Conservation (phyloP, 2,113 vertebrate genomes). For the Oxyruncus cristatus region DNA sequence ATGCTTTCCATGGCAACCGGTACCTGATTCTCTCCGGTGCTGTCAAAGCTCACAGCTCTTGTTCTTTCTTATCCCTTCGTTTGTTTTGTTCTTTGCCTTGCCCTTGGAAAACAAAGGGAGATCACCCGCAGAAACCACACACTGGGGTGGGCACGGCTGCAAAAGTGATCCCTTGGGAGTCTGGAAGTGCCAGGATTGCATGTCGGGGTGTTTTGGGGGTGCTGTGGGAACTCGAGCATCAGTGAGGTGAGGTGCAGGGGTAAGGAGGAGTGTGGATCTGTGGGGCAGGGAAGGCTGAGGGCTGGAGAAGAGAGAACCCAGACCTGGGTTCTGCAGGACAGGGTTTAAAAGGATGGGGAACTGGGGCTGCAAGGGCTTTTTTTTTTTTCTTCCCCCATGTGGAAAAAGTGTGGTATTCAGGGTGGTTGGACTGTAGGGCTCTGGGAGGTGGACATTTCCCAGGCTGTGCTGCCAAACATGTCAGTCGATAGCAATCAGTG, state of each 20-base stretch:
- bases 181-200: fast-evolving
- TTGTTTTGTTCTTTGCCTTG: not conserved
- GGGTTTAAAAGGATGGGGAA: not conserved
- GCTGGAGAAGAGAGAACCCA: not conserved
- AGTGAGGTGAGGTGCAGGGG: fast-evolving
- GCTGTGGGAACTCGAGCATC: fast-evolving
- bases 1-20: not conserved
- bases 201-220: not conserved
- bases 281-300: not conserved
- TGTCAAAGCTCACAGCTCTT: not conserved
- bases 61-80: not conserved
- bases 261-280: fast-evolving
- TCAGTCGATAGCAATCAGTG: fast-evolving
- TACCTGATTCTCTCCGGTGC: not conserved
- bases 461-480: not conserved
- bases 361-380: not conserved
- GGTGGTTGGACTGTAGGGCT: not conserved
- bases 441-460: fast-evolving
- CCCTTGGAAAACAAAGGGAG: not conserved
- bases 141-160: not conserved
- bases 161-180: not conserved
- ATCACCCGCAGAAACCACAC: not conserved
- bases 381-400: fast-evolving
- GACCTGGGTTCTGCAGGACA: not conserved
- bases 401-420: not conserved